phyloP scores from a whole-genome alignment of 2,888 invertebrate species.

The Mythimna loreyi region DNA sequence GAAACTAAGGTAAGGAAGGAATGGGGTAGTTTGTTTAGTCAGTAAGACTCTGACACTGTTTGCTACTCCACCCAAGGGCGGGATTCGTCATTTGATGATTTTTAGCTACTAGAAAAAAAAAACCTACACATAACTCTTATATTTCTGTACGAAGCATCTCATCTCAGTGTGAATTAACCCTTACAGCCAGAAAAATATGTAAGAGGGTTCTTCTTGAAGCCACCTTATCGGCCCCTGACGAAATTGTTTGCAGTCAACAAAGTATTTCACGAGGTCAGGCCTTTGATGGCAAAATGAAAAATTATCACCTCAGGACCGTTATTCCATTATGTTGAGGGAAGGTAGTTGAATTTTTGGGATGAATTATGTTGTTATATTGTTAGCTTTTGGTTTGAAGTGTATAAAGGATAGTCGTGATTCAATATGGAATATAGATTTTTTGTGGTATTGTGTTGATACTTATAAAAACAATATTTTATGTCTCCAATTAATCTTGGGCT shows the following conservation, averaged over 20 bases:
- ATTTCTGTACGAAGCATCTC: background rate
- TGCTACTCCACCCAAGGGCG: too few relatives aligned
- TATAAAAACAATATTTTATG: too few relatives aligned
- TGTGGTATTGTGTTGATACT: too few relatives aligned
- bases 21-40: too few relatives aligned
- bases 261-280: slow-evolving; percentile 48
- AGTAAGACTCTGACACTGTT: too few relatives aligned
- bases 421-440: too few relatives aligned
- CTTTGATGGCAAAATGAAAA: slow-evolving; percentile 58
- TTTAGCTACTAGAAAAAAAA: too few relatives aligned
- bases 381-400: background rate
- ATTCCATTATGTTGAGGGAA: slow-evolving; percentile 23
- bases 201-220: slow-evolving; percentile 28
- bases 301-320: slow-evolving; percentile 40
- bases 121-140: background rate
- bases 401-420: too few relatives aligned
- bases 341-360: slow-evolving; percentile 20
- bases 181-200: slow-evolving; percentile 46
- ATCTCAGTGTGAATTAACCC: background rate
- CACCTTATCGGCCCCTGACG: slow-evolving; percentile 50
- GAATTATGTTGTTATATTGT: slow-evolving; percentile 6
- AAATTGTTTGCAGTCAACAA: slow-evolving; percentile 63
- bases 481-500: too few relatives aligned
- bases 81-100: too few relatives aligned
- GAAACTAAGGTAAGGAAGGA: too few relatives aligned